Conservation (phyloP, 1,140 invertebrate species). For the Tetragnatha versicolor region DNA sequence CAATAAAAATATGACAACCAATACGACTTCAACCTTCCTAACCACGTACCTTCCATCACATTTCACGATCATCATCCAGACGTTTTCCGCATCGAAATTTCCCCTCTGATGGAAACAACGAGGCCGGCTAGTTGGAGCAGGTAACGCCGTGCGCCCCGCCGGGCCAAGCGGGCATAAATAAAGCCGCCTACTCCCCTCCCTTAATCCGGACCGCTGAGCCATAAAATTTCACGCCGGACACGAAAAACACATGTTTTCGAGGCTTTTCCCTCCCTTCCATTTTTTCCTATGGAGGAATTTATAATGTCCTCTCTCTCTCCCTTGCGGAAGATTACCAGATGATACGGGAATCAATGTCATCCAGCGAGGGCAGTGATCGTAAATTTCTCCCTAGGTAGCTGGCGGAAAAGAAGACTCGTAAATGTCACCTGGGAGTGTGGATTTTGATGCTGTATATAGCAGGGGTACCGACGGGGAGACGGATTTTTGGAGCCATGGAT, state of each 20-base stretch:
- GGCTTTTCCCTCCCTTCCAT: slow-evolving; percentile 2
- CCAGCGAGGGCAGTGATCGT: background rate
- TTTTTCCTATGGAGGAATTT: slow-evolving; percentile 27
- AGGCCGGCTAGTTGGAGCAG: background rate
- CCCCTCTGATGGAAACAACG: too few relatives aligned
- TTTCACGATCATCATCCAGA: too few relatives aligned
- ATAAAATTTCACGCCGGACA: slow-evolving; percentile 43
- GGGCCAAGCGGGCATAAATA: background rate
- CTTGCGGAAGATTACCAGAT: slow-evolving; percentile 27
- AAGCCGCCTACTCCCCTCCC: background rate
- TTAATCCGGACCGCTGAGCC: slow-evolving; percentile 19
- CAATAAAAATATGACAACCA: too few relatives aligned
- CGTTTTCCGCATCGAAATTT: too few relatives aligned
- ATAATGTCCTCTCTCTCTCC: slow-evolving; percentile 6
- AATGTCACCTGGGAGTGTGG: slow-evolving; percentile 1
- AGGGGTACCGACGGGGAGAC: background rate
- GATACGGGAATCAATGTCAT: slow-evolving; percentile 50
- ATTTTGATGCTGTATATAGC: slow-evolving; percentile 4
- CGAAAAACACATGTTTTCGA: slow-evolving; percentile 39
- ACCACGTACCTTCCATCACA: too few relatives aligned
- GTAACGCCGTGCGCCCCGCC: background rate
- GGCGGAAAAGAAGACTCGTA: background rate
- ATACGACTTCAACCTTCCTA: too few relatives aligned
- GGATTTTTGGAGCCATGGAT: background rate
- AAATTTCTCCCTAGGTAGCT: slow-evolving; percentile 16